A percentile compares a stretch with the other conserved stretches of the same genome.
Conservation (phyloP, 1,140 invertebrate genomes). For the Pogonomyrmex barbatus region DNA sequence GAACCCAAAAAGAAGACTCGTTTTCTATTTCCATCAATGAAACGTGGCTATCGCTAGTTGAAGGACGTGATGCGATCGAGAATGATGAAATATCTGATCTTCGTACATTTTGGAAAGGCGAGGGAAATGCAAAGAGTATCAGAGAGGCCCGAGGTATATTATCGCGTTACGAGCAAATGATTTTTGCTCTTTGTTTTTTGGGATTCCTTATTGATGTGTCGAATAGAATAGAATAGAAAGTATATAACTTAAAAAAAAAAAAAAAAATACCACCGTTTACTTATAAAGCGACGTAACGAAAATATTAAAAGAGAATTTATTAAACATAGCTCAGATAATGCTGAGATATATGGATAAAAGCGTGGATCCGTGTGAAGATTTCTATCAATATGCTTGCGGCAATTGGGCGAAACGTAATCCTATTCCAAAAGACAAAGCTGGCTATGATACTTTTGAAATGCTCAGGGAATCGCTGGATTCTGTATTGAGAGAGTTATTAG, state of each 20-base stretch:
- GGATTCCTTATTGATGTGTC: slow-evolving; percentile 55
- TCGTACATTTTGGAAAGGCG: slow-evolving; percentile 86
- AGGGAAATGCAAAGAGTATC: slow-evolving; percentile 81
- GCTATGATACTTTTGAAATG: slow-evolving; percentile 94
- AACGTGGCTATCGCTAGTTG: slow-evolving; percentile 47
- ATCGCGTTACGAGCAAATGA: not conserved
- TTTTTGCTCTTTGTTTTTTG: not conserved
- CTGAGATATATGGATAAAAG: slow-evolving; percentile 91
- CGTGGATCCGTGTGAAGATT: slow-evolving; percentile 95
- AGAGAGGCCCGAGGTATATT: slow-evolving; percentile 77
- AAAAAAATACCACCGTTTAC: not conserved
- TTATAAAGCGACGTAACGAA: not conserved
- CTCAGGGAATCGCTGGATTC: slow-evolving; percentile 91
- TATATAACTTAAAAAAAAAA: not conserved
- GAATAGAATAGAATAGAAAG: slow-evolving; percentile 25
- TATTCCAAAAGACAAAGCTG: slow-evolving; percentile 93
- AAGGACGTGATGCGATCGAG: slow-evolving; percentile 14
- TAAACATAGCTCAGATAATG: slow-evolving; percentile 88
- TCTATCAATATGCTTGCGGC: slow-evolving; percentile 96
- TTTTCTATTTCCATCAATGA: slow-evolving; percentile 58
- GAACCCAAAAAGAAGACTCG: slow-evolving; percentile 30
- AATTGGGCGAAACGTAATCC: slow-evolving; percentile 94
- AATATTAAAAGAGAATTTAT: slow-evolving; percentile 26
- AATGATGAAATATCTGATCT: slow-evolving; percentile 70
- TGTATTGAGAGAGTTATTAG: slow-evolving; percentile 90